A percentile compares a stretch with the other conserved stretches of the same genome.
Conservation (phyloP, 1,140 invertebrate species). For the Brachionus paranguensis region DNA sequence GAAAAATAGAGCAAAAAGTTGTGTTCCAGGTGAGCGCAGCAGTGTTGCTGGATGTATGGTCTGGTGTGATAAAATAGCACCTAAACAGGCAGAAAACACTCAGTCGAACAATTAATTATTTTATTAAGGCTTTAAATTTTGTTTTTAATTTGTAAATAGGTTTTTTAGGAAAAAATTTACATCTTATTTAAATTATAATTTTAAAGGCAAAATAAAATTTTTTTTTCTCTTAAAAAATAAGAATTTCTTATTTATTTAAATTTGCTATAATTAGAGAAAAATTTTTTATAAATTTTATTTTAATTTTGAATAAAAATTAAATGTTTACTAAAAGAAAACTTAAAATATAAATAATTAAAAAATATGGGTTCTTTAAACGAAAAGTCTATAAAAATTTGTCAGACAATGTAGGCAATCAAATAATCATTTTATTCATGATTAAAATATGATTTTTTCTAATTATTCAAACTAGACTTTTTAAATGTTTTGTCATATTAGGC, state of each 20-base stretch:
- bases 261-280: not conserved
- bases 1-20: slow-evolving; percentile 33
- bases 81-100: not conserved
- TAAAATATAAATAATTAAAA: not conserved
- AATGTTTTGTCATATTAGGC: not conserved
- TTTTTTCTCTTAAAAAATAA: not conserved
- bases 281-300: not conserved
- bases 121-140: not conserved
- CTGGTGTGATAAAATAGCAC: slow-evolving; percentile 19
- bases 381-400: slow-evolving; percentile 4
- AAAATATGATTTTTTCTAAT: slow-evolving; percentile 21
- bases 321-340: not conserved
- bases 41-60: slow-evolving; percentile 32
- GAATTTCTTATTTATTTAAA: not conserved
- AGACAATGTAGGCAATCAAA: slow-evolving; percentile 37
- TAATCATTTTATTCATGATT: not conserved
- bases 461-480: not conserved
- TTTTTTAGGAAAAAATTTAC: not conserved
- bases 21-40: not conserved
- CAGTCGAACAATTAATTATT: not conserved
- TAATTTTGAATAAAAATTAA: not conserved
- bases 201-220: not conserved
- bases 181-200: not conserved
- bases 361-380: too few relatives aligned
- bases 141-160: not conserved